Evolutionary conservation across 2,113 vertebrate genomes (phyloP).

Genomic region (Calyptomena viridis): DNA sequence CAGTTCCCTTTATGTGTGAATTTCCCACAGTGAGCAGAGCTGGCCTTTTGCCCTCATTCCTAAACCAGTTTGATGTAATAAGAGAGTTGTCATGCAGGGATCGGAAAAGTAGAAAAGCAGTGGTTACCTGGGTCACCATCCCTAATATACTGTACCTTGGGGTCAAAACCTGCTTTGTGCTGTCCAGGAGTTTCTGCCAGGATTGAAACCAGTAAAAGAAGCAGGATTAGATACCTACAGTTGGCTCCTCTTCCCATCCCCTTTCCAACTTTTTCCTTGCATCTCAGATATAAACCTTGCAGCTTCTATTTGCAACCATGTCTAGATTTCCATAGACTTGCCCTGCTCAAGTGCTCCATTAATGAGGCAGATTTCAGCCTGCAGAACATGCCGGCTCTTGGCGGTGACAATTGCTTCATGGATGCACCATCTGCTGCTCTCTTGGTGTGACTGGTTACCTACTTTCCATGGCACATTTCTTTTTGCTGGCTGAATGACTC

Average conservation of each 20-base stretch:
- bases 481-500: constrained; percentile 23
- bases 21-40: neutral
- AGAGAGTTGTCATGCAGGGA: neutral
- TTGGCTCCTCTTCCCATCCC: neutral
- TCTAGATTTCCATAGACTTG: neutral
- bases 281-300: neutral
- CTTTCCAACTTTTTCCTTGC: neutral
- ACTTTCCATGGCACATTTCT: constrained; percentile 45
- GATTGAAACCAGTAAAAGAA: neutral
- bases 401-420: neutral
- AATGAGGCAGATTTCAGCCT: constrained; percentile 30
- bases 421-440: constrained; percentile 51
- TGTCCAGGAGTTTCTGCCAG: neutral
- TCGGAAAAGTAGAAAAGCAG: neutral
- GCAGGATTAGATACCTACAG: neutral
- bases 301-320: neutral
- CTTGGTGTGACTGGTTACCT: neutral
- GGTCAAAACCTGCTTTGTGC: neutral
- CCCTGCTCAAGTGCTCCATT: neutral
- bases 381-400: constrained; percentile 7
- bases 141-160: neutral
- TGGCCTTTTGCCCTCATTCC: neutral
- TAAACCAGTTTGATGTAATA: neutral
- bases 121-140: neutral
- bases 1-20: neutral